Conservation (phyloP, 2,888 invertebrate species). For the Drosophila differens region DNA sequence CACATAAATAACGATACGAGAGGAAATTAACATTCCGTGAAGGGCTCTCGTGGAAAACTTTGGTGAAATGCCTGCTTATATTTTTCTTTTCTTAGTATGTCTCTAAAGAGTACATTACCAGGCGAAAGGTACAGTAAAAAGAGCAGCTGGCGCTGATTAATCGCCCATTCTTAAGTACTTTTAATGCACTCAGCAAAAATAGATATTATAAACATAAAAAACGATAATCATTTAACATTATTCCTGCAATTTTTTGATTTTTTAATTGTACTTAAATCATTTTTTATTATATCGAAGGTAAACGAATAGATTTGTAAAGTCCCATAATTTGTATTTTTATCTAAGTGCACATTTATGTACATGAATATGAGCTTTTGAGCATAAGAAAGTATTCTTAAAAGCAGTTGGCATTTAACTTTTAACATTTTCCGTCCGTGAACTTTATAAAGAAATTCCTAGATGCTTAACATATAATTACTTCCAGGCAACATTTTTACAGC, state of each 20-base stretch:
- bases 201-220: background rate
- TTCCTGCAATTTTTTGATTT: background rate
- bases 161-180: background rate
- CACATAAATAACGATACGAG: constrained; percentile 20
- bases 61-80: constrained; percentile 3
- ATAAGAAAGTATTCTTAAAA: background rate
- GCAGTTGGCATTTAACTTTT: constrained; percentile 6
- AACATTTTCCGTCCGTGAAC: background rate
- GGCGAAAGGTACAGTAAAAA: background rate
- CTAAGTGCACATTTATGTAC: background rate
- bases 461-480: background rate
- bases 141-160: background rate
- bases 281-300: background rate
- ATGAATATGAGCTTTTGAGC: background rate
- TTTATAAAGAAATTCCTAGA: background rate
- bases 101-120: background rate
- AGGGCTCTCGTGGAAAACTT: constrained; percentile 7
- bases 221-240: background rate
- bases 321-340: background rate
- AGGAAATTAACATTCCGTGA: constrained; percentile 29
- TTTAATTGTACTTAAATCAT: background rate
- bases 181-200: background rate
- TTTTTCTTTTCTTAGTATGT: background rate
- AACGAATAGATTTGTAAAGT: background rate
- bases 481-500: background rate